A percentile compares a stretch with the other conserved stretches of the same genome.
These are phyloP conservation scores for Monochamus saltuarius DNA, from an alignment of 1,140 invertebrate genomes.

Conservation along the genomic window DNA sequence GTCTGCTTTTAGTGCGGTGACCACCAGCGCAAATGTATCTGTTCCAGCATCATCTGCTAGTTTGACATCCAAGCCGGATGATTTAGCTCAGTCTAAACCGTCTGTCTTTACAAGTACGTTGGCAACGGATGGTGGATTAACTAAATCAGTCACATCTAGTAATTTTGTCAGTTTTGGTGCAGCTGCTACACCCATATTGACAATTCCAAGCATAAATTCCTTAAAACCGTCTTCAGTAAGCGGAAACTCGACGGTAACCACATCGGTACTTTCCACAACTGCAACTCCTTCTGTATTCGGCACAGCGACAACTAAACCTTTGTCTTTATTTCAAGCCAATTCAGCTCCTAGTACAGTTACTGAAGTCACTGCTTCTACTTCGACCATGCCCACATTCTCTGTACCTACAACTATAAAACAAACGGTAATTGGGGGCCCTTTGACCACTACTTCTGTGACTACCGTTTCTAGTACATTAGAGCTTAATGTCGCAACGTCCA, in stretches of 20 bases:
- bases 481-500: neutral
- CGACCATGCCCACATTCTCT: too few species aligned
- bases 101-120: neutral
- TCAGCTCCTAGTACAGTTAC: neutral
- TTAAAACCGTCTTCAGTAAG: too few species aligned
- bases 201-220: neutral
- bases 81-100: neutral
- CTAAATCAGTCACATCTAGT: neutral
- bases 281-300: slow-evolving; percentile 13
- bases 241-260: neutral
- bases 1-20: too few species aligned
- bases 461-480: neutral
- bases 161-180: neutral
- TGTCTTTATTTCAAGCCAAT: neutral
- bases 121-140: neutral
- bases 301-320: neutral
- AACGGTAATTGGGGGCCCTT: neutral
- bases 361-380: neutral
- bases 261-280: neutral
- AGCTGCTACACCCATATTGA: neutral
- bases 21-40: too few species aligned
- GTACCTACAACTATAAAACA: too few species aligned
- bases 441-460: neutral
- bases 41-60: too few species aligned
- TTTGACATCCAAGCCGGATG: too few species aligned